Evolutionary conservation across 2,888 invertebrate genomes (phyloP).

Genomic region (Isotomurus palustris): DNA sequence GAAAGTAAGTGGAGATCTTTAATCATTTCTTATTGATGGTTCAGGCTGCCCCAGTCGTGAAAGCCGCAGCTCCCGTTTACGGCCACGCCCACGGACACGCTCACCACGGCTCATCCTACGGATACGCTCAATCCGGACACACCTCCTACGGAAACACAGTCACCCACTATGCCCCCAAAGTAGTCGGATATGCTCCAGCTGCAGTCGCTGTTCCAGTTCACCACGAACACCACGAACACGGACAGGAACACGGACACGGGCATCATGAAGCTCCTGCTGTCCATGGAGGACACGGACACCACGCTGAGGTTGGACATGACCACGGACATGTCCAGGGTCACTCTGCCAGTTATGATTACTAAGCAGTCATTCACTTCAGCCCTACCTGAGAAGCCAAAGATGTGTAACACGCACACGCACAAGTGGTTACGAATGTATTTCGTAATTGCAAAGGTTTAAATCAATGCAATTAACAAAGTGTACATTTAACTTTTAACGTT

Average conservation of each 20-base stretch:
- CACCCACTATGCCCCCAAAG: conserved; percentile 15
- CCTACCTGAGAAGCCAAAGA: neutral
- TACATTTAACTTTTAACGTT: too few species aligned
- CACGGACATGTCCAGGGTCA: neutral
- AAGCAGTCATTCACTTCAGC: too few species aligned
- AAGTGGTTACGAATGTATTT: too few species aligned
- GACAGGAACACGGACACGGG: neutral
- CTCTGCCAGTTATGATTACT: neutral
- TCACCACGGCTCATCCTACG: conserved; percentile 2
- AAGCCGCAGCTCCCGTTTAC: conserved; percentile 16
- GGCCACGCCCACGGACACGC: neutral
- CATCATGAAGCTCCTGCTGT: too few species aligned
- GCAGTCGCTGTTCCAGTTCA: conserved; percentile 18
- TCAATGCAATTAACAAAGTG: too few species aligned
- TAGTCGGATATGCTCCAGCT: conserved; percentile 15
- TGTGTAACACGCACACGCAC: too few species aligned
- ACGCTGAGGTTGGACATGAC: neutral
- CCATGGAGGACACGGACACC: conserved; percentile 1
- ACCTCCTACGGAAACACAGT: conserved; percentile 20
- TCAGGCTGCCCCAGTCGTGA: conserved; percentile 24
- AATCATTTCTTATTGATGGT: too few species aligned
- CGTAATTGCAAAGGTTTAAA: too few species aligned
- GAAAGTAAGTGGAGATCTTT: neutral
- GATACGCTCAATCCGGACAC: conserved; percentile 16
- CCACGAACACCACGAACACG: neutral